A percentile compares a stretch with the other conserved stretches of the same genome.
Conservation (phyloP, 2,113 vertebrate genomes). For the Phodopus roborovskii region DNA sequence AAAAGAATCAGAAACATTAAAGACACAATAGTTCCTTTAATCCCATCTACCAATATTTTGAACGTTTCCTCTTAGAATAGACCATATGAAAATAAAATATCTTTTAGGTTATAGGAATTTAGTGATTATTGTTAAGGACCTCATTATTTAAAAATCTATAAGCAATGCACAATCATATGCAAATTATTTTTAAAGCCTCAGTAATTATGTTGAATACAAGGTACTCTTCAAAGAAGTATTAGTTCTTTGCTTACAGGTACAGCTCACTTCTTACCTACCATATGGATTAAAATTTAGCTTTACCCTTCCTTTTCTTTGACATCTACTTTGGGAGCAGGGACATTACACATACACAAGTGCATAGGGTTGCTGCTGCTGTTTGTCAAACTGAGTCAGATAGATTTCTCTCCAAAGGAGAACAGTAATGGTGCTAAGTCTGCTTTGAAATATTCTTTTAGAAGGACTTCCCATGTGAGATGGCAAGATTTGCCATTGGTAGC, state of each 20-base stretch:
- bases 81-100: not conserved
- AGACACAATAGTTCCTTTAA: not conserved
- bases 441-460: not conserved
- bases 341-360: not conserved
- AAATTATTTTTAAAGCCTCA: slow-evolving; percentile 25
- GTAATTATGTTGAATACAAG: not conserved
- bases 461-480: too few species aligned
- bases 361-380: not conserved
- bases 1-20: not conserved
- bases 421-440: not conserved
- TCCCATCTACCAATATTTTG: not conserved
- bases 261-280: not conserved
- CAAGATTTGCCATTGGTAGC: not conserved
- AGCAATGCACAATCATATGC: not conserved
- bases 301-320: not conserved
- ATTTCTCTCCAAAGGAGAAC: not conserved
- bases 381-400: not conserved
- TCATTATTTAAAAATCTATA: slow-evolving; percentile 4
- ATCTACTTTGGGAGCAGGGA: not conserved
- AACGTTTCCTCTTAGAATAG: too few species aligned
- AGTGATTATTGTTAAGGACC: not conserved
- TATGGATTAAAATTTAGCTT: not conserved
- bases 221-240: not conserved
- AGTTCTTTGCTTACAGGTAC: not conserved
- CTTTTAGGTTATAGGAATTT: slow-evolving; percentile 29